These are phyloP conservation scores for Coptodon bakossiorum DNA, from an alignment of 2,113 vertebrate genomes.

Conservation along the genomic window DNA sequence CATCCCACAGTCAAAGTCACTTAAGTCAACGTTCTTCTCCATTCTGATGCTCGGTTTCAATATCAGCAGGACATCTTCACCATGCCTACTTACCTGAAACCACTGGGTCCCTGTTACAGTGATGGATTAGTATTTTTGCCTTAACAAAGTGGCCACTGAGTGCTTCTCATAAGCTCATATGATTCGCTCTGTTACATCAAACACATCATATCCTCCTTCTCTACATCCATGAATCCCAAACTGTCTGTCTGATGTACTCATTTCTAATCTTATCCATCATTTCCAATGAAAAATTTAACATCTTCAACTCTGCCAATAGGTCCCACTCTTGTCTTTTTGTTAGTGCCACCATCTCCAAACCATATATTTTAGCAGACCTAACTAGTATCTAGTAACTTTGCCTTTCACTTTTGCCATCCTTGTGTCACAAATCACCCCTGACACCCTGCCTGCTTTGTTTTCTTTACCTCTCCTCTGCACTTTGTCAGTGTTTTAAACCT, in stretches of 20 bases:
- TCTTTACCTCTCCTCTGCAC: not conserved
- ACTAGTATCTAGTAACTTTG: not conserved
- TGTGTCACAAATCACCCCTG: not conserved
- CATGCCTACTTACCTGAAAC: accelerated
- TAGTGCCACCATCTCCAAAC: not conserved
- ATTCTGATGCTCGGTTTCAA: not conserved
- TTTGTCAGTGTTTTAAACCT: accelerated
- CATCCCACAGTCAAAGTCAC: not conserved
- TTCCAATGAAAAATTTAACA: not conserved
- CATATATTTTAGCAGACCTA: not conserved
- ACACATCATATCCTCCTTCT: not conserved
- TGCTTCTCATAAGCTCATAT: not conserved
- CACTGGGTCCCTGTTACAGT: not conserved
- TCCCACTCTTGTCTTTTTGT: not conserved
- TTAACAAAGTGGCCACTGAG: not conserved
- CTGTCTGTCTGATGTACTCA: not conserved
- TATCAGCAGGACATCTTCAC: not conserved
- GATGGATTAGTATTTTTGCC: not conserved
- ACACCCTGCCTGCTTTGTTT: too few species aligned
- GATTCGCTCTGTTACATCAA: not conserved
- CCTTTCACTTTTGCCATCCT: not conserved
- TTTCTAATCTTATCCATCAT: not conserved
- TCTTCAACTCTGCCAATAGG: not conserved
- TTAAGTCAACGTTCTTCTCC: not conserved
- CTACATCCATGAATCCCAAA: not conserved